Evolutionary conservation across 2,113 vertebrate genomes (phyloP).

Genomic region (human (Homo sapiens)): DNA sequence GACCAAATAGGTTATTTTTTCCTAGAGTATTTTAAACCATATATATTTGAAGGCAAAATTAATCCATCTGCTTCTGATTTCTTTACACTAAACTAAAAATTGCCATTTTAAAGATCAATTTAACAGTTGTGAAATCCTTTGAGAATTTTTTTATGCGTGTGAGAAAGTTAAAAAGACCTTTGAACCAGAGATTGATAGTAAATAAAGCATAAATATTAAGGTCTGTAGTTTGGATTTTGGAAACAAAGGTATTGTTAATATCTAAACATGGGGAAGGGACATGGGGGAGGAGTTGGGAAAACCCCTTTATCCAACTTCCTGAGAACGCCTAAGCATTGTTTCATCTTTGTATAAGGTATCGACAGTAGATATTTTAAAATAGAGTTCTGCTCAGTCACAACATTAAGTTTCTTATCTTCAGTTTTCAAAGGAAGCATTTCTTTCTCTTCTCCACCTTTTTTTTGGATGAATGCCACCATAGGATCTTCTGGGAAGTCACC

Average conservation of each 20-base stretch:
- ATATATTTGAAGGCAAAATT: constrained; percentile 50
- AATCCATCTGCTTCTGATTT: constrained; percentile 64
- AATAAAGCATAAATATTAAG: constrained; percentile 39
- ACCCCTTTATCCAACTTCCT: constrained; percentile 44
- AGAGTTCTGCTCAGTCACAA: neutral
- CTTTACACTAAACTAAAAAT: constrained; percentile 29
- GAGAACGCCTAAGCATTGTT: constrained; percentile 55
- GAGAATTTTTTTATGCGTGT: constrained; percentile 9
- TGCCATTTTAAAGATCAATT: constrained; percentile 37
- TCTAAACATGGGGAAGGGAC: neutral
- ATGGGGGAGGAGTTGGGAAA: constrained; percentile 39
- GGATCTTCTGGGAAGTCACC: neutral
- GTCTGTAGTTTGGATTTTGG: constrained; percentile 27
- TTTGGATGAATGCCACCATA: neutral
- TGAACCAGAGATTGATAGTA: constrained; percentile 35
- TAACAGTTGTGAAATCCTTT: constrained; percentile 43
- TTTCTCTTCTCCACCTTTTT: constrained; percentile 32
- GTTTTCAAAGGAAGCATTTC: constrained; percentile 50
- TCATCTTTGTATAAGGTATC: constrained; percentile 35
- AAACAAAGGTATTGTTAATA: constrained; percentile 48
- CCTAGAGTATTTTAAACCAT: constrained; percentile 16
- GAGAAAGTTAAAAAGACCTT: constrained; percentile 50
- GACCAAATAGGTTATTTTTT: constrained; percentile 29
- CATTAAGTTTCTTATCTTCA: constrained; percentile 39
- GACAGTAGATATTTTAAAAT: constrained; percentile 47